These are phyloP conservation scores for Metopia argyrocephala DNA, from an alignment of 2,888 invertebrate species.

Conservation along the genomic window DNA sequence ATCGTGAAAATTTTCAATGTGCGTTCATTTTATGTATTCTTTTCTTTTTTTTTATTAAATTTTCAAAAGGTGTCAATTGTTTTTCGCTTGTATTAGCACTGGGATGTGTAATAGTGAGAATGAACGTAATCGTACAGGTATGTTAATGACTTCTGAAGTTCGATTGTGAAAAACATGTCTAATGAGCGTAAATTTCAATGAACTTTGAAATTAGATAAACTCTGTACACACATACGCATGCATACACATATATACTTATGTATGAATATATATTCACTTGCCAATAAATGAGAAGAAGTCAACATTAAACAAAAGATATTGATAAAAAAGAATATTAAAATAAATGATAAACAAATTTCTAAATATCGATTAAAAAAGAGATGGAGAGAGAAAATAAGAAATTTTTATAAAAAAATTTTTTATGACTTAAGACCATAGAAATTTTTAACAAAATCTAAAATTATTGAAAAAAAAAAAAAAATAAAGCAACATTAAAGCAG, in stretches of 20 bases:
- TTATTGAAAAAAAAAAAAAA: no score
- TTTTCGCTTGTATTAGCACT: conserved; percentile 4
- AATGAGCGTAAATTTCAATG: conserved; percentile 60
- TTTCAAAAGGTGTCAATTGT: conserved; percentile 49
- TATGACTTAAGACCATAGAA: no score
- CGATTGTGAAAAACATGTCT: conserved; percentile 47
- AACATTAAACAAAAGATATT: no score
- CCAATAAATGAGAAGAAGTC: no score
- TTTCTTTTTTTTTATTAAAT: conserved; percentile 22
- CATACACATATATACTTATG: no score
- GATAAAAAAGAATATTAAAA: no score
- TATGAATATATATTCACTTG: no score
- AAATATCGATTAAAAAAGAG: not conserved
- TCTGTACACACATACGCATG: no score
- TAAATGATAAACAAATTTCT: not conserved
- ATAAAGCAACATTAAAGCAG: no score
- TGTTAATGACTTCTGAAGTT: conserved; percentile 49
- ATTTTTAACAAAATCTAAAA: no score
- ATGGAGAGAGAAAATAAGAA: not conserved
- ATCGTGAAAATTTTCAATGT: conserved; percentile 13
- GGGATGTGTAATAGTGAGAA: not conserved
- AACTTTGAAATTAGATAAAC: conserved; percentile 65
- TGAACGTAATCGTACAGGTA: not conserved
- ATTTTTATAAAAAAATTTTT: not conserved
- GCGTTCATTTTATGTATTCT: not conserved